Evolutionary conservation across 2,888 invertebrate genomes (phyloP), one percentile per base, ranked within the genome.

Genomic region (Pemphredon lugubris): DNA sequence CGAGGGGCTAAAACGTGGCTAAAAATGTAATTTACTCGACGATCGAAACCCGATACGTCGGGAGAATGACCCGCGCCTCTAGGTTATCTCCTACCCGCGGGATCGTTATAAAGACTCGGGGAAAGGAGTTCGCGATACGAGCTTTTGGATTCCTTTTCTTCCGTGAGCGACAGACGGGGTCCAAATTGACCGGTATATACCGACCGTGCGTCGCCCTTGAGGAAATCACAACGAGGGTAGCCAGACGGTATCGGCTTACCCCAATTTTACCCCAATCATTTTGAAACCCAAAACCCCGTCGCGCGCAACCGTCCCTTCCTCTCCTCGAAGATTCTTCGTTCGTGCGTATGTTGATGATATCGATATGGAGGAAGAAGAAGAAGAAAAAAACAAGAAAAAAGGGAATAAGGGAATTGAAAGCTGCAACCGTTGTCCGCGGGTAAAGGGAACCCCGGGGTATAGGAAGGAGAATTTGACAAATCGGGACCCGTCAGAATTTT

Each of bases 191-290:
- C 86, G 75, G 72, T 65, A 64, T 53, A 66, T 65, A 65, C 61
- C 50, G 34, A 54, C 47, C n/a, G 51, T 53, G 51, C 66, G 53
- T 70, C 79, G 68, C 73, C 79, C 79, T 80, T 61, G 75, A 79
- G 75, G 61, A 75, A 70, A 71, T 66, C 71, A 42, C 65, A 50
- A 23, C 75, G 69, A 67, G 77, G 79, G 75, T 79, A 67, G 71
- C 71, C 75, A 68, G 70, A 76, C 80, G 81, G 86, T 87, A 89
- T 89, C 89, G 84, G 84, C 87, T 89, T 89, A 89, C 89, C 88
- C 87, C 88, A 88, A 89, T 89, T 89, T 87, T 82, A 86, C 86
- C 87, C 88, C 89, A 89, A 89, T 89, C 88, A 89, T 87, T 88
- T 86, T 88, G 89, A 89, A 89, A 89, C 87, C 84, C 77, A 84